phyloP scores from a whole-genome alignment of 1,140 invertebrate genomes.

The Bombus pyrosoma region DNA sequence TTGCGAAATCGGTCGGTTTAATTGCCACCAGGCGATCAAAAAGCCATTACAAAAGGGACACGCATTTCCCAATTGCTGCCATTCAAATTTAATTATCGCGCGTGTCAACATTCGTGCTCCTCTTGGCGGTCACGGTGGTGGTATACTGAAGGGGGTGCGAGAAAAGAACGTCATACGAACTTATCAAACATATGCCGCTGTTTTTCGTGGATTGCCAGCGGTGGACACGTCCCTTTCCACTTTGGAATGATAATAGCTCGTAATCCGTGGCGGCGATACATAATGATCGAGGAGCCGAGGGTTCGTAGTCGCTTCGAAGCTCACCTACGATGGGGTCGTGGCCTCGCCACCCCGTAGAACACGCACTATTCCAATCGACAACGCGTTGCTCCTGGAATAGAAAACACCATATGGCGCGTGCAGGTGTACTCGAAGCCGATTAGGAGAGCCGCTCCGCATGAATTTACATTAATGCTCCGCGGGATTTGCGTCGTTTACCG shows the following conservation, averaged over 20 bases:
- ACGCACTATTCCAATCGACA: constrained; percentile 51
- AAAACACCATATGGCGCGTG: constrained; percentile 81
- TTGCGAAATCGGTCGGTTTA: neutral
- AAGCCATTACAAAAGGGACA: constrained; percentile 24
- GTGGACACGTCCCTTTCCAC: constrained; percentile 66
- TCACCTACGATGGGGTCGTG: constrained; percentile 72
- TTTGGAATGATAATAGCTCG: constrained; percentile 80
- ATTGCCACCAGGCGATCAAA: constrained; percentile 23
- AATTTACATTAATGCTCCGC: constrained; percentile 81
- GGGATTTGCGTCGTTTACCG: constrained; percentile 77
- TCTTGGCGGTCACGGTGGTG: neutral
- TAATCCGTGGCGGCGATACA: constrained; percentile 75
- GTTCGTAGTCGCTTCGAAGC: constrained; percentile 68
- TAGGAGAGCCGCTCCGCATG: constrained; percentile 78
- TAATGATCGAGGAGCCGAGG: constrained; percentile 64
- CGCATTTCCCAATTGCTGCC: constrained; percentile 59
- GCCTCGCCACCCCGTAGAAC: constrained; percentile 22
- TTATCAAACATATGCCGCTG: constrained; percentile 78
- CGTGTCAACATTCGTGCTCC: constrained; percentile 61
- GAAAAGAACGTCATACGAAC: constrained; percentile 66
- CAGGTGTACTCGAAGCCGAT: constrained; percentile 81
- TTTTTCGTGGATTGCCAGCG: constrained; percentile 62
- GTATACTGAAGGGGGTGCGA: neutral
- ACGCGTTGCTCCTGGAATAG: constrained; percentile 68
- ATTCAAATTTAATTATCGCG: constrained; percentile 65